Percentiles rank a stretch among this genome's conserved stretches.
phyloP scores from a whole-genome alignment of 2,888 invertebrate species.

The Tillus elongatus region DNA sequence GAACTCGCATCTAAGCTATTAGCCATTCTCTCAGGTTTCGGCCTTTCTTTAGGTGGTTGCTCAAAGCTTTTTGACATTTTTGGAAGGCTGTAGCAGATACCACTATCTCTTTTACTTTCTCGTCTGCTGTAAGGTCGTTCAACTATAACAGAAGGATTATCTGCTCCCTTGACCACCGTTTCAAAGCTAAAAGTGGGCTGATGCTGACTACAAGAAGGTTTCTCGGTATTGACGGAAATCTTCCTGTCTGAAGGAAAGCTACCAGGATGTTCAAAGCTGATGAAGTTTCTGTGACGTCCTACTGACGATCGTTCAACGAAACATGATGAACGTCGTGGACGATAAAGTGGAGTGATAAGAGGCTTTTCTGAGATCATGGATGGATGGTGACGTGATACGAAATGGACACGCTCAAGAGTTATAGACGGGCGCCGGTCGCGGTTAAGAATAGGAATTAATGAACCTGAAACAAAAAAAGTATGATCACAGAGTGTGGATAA shows the following conservation, averaged over 20 bases:
- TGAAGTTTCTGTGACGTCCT: conserved; percentile 34
- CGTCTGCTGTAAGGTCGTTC: background rate
- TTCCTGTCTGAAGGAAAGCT: conserved; percentile 24
- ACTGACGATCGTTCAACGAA: conserved; percentile 30
- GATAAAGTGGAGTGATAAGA: too few relatives aligned
- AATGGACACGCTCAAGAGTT: conserved; percentile 33
- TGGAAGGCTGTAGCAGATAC: too few relatives aligned
- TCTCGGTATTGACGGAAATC: conserved; percentile 29
- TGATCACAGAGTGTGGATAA: too few relatives aligned
- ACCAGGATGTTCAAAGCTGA: conserved; percentile 36
- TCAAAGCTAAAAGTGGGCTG: background rate
- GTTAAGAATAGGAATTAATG: conserved; percentile 36
- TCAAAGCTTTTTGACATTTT: background rate
- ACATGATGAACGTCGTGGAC: conserved; percentile 36
- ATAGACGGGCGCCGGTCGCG: conserved; percentile 34
- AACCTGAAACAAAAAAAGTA: conserved; percentile 26
- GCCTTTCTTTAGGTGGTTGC: conserved; percentile 1
- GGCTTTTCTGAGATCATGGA: too few relatives aligned
- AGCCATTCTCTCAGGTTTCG: conserved; percentile 1
- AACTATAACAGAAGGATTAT: background rate
- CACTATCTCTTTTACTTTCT: too few relatives aligned
- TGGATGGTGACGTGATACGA: background rate
- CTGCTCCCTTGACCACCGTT: background rate
- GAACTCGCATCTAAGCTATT: background rate
- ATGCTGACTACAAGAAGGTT: conserved; percentile 16